Percentiles rank a stretch among this genome's conserved stretches.
phyloP scores from a whole-genome alignment of 2,113 vertebrate genomes.

The Macaca mulatta region DNA sequence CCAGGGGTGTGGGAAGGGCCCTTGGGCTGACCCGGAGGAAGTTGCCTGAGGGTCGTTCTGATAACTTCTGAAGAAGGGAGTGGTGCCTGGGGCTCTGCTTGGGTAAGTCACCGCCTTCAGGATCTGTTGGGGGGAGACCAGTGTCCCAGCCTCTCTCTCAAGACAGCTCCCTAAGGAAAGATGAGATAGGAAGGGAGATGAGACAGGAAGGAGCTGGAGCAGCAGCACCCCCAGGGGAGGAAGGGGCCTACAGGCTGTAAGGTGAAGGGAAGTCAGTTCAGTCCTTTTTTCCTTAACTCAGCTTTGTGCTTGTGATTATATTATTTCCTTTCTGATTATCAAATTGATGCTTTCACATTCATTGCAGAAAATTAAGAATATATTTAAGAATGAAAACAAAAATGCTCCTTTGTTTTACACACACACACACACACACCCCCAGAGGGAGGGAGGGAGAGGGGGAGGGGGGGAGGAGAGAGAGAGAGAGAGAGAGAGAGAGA shows the following conservation, averaged over 20 bases:
- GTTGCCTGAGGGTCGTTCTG: too few species aligned
- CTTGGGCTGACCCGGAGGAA: too few species aligned
- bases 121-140: neutral
- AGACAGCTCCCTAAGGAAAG: too few species aligned
- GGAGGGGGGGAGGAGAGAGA: fast-evolving
- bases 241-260: neutral
- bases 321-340: neutral
- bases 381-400: neutral
- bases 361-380: neutral
- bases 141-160: neutral
- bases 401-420: neutral
- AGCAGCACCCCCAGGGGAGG: neutral
- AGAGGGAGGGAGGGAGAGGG: too few species aligned
- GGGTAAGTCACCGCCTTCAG: neutral
- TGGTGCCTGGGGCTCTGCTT: neutral
- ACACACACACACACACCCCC: neutral
- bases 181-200: neutral
- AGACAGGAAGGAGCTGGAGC: neutral
- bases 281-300: neutral
- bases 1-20: neutral
- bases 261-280: neutral
- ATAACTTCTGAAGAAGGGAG: neutral
- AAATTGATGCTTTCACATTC: neutral
- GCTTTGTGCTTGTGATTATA: neutral
- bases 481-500: too few species aligned